Conservation (phyloP, 2,113 vertebrate genomes). For the Nibea albiflora region DNA sequence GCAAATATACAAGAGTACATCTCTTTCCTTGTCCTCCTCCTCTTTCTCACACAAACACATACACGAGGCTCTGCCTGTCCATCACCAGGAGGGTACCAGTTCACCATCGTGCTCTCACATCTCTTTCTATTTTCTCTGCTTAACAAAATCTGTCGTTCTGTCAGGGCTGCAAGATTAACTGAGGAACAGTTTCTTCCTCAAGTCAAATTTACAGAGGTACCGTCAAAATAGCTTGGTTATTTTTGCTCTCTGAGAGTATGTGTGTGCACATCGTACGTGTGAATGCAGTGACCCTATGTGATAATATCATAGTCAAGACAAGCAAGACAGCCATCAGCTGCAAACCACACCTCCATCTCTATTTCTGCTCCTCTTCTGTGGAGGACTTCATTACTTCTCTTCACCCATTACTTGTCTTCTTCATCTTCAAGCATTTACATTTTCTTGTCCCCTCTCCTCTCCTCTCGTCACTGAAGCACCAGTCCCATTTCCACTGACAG, state of each 20-base stretch:
- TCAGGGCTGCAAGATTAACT: constrained; percentile 23
- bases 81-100: constrained; percentile 16
- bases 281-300: constrained; percentile 25
- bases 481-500: constrained; percentile 68
- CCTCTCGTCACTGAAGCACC: constrained; percentile 28
- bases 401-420: constrained; percentile 32
- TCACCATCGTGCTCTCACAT: constrained; percentile 6
- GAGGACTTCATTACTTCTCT: constrained; percentile 13
- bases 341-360: constrained; percentile 23
- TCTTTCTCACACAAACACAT: not conserved
- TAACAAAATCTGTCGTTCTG: constrained; percentile 43
- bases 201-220: constrained; percentile 32
- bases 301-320: constrained; percentile 22
- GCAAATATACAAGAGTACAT: not conserved
- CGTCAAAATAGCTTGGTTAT: constrained; percentile 30
- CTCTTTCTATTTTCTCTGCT: constrained; percentile 27
- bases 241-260: constrained; percentile 23
- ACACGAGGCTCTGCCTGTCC: not conserved
- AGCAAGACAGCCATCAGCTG: constrained; percentile 31
- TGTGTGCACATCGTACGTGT: constrained; percentile 7
- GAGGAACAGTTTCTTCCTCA: constrained; percentile 39
- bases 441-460: constrained; percentile 24
- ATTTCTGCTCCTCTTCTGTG: constrained; percentile 15
- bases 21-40: not conserved
- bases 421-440: constrained; percentile 22